Conservation (phyloP, 2,888 invertebrate genomes). For the Synergus gifuensis region DNA sequence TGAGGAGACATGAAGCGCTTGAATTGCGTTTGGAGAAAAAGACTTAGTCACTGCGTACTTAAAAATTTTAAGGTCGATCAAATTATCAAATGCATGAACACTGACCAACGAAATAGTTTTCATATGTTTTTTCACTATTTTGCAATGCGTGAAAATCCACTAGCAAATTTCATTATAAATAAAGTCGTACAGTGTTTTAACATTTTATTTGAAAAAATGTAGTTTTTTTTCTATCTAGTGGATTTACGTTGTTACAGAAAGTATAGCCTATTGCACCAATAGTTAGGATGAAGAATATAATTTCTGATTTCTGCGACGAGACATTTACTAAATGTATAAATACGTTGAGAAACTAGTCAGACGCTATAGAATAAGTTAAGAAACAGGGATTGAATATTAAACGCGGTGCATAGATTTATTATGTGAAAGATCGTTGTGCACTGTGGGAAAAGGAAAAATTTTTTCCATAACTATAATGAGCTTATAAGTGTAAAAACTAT, state of each 20-base stretch:
- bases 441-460: slow-evolving; percentile 59
- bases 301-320: slow-evolving; percentile 1
- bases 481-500: slow-evolving; percentile 76
- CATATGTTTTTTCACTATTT: slow-evolving; percentile 2
- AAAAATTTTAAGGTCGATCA: slow-evolving; percentile 25
- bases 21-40: slow-evolving; percentile 46
- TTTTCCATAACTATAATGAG: slow-evolving; percentile 76
- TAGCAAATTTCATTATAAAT: neutral
- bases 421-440: slow-evolving; percentile 55
- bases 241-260: neutral
- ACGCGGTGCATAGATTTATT: slow-evolving; percentile 61
- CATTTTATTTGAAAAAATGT: neutral
- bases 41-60: slow-evolving; percentile 49
- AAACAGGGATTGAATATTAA: slow-evolving; percentile 70
- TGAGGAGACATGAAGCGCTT: slow-evolving; percentile 32
- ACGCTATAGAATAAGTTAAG: slow-evolving; percentile 65
- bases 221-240: neutral
- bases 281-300: slow-evolving; percentile 2
- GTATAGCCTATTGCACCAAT: neutral
- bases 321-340: slow-evolving; percentile 54
- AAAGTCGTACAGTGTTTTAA: neutral
- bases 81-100: neutral
- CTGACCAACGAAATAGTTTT: neutral
- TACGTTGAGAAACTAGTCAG: slow-evolving; percentile 72
- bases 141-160: neutral